Evolutionary conservation across 2,888 invertebrate species (phyloP), one percentile per base, ranked within the genome.

Genomic region (Lordiphosa andalusiaca): DNA sequence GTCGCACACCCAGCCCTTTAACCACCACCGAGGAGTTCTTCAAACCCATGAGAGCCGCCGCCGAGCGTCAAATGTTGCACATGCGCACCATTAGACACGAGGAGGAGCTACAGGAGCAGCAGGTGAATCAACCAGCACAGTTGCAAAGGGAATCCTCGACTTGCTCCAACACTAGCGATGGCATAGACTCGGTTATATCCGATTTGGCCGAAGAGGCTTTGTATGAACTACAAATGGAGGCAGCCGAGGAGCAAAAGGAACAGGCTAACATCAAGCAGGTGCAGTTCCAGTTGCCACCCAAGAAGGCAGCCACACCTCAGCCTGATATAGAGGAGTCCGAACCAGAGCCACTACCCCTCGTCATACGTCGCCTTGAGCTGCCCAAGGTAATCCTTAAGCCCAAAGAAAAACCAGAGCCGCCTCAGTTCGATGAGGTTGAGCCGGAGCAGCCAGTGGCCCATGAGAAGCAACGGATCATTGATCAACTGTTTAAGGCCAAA

Each of bases 141-240:
- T 71, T 84, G 13, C 71, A 84, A 9, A 76, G 86, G 6, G 76
- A 85, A 40, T 58, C 58, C 4, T 88, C 89, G 1, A 74, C 55
- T 6, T 86, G 84, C 19, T 89, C 89, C 4, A 88, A 88, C 48
- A 88, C 85, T 0, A 88, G 88, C 53, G 85, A 87, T 64, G 88
- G 84, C 33, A 83, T 87, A 4, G 89, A 89, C 10, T 89, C 88
- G 1, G 86, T 86, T 3, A 86, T 87, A 48, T 88, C 89, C 0
- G 88, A 88, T 56, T 57, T 88, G 49, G 86, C 88, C 2, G 88
- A 87, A 46, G 88, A 88, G 46, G 87, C 86, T 0, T 53, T 89
- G 0, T 71, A 77, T 30, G 87, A 88, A 62, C 69, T 88, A 5
- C 82, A 87, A 62, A 50, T 83, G 54, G 89, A 88, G 53, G 84